Evolutionary conservation across 2,797 vertebrate genomes (phyloP), one percentile per base, ranked within the genome.

Genomic region (Agapornis canus): DNA sequence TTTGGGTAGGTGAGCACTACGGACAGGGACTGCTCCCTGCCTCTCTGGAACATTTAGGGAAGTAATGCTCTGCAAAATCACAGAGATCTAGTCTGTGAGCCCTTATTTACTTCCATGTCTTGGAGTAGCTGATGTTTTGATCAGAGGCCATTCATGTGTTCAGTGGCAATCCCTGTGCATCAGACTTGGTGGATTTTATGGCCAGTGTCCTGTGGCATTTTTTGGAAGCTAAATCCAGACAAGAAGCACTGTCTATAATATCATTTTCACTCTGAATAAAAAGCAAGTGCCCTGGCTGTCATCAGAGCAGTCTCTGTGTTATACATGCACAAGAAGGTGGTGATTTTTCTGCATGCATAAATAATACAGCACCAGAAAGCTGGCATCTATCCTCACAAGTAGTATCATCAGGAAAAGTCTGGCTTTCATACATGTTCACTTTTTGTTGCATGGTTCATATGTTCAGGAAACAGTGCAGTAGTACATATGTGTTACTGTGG

Each of bases 1-100:
- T 8, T n/a, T 78, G 48, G 11, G 16, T 25, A 11, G 32, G 16
- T 0, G 6, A 91, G 92, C 52, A 90, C 90, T 69, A 87, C 68
- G 86, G 89, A 80, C 94, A 95, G 89, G 87, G 76, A 14, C 82
- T 35, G 17, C 72, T 87, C 52, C 35, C n/a, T 86, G 31, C 51
- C 48, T 2, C 2, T 11, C 48, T 29, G 10, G n/a, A 51, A 6
- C 17, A 9, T 25, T 48, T 52, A 22, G 10, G 17, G 27, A 65
- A 72, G 35, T 25, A 21, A 23, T 21, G 17, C n/a, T 22, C 40
- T 59, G 11, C 13, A 39, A 63, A 80, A n/a, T 68, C 21, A 27
- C 11, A 27, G 69, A 73, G 22, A 40, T 59, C 6, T 48, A 40
- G 17, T 32, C 37, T 63, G 48, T 15, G 63, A 45, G 29, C 59